Conservation (phyloP, 2,113 vertebrate genomes). For the Dicrurus megarhynchus region DNA sequence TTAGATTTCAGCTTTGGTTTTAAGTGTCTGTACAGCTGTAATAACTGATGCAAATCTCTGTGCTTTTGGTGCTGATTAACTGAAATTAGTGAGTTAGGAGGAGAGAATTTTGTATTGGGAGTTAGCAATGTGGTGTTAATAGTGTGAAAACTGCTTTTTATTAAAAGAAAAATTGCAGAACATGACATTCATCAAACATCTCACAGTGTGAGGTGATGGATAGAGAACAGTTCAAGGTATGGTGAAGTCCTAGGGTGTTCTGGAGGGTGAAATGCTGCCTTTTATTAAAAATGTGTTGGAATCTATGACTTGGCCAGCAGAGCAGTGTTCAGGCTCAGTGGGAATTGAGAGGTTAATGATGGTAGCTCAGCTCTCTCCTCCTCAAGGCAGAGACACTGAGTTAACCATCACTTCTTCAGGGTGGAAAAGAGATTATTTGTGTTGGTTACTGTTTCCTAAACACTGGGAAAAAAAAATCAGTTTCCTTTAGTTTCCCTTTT, state of each 20-base stretch:
- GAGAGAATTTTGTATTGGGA: neutral
- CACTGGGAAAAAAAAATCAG: too few relatives aligned
- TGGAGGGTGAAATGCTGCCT: neutral
- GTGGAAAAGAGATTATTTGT: neutral
- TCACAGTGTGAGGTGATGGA: neutral
- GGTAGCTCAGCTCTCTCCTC: neutral
- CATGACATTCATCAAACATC: rapidly evolving
- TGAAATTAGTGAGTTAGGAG: neutral
- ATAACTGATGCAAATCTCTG: neutral
- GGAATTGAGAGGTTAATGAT: neutral
- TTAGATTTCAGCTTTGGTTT: neutral
- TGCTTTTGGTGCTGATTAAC: neutral
- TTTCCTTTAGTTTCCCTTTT: neutral
- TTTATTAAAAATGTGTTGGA: neutral
- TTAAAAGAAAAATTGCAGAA: neutral
- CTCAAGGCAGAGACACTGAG: neutral
- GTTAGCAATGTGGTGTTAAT: neutral
- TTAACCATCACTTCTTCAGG: neutral
- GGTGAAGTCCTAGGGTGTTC: neutral
- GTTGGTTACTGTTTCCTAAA: neutral
- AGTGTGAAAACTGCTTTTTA: neutral
- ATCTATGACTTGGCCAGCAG: neutral
- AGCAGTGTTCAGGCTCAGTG: neutral
- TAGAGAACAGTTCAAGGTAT: neutral
- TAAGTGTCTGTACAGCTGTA: neutral